Base-by-base conservation (phyloP, 2,888 invertebrate genomes). In the Lissocephala sabroskyi region DNA sequence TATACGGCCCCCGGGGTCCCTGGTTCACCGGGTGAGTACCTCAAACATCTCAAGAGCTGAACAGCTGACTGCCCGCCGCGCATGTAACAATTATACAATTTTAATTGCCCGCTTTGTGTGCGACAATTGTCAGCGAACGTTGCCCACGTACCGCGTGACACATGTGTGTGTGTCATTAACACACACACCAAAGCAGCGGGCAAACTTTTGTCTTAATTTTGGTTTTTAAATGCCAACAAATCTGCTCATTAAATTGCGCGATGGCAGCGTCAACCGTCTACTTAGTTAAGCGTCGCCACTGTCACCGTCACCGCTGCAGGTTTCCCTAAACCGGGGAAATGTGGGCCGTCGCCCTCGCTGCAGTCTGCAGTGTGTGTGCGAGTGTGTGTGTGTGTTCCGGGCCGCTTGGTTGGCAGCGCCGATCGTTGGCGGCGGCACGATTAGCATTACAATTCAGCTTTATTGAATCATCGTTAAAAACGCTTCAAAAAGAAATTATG, bases 1-100 rank as follows among this genome's bases (percentile, higher is more conserved):
- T 88, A 57, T 85, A 85, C 46, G 87, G 89, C 41, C 82, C 85
- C 26, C 80, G 87, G 33, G 87, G 87, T 19, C 85, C 87, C 32
- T 87, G 87, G 84, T 81, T 76, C 59, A 78, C 77, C 42, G 81
- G 84, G 85, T 83, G 64, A 83, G 84, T 83, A 3, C n/a, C n/a
- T n/a, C n/a, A n/a, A n/a, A n/a, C n/a, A n/a, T n/a, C n/a, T n/a
- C 23, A 23, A 23, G 7, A 23, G 23, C 23, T 23, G 23, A 23
- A 23, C 7, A 7, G 3, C 23, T 23, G 23, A 23, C 3, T n/a
- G n/a, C n/a, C n/a, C n/a, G n/a, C n/a, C n/a, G n/a, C n/a, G n/a
- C n/a, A n/a, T n/a, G n/a, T n/a, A 23, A 23, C 3, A 23, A 7
- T 23, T 23, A 23, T 23, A 23, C 23, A 23, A 59, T 65, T 73